Percentiles rank a stretch among this genome's conserved stretches.
Evolutionary conservation across 2,113 vertebrate species (phyloP).

Genomic region (Bucco capensis): DNA sequence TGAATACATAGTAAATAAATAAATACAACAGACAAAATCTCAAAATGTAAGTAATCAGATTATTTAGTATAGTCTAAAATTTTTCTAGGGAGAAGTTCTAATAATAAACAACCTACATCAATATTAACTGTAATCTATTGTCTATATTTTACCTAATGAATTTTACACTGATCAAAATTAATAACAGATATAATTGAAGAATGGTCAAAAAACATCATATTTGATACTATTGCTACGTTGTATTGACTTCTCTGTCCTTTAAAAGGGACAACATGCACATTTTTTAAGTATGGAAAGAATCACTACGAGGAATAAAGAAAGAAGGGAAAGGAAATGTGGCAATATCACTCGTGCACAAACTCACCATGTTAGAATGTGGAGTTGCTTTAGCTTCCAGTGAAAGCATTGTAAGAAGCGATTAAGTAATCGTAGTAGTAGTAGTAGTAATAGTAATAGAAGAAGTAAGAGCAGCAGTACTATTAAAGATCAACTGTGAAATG

Average conservation of each 20-base stretch:
- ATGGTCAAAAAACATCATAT: neutral
- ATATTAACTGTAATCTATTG: neutral
- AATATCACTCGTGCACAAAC: neutral
- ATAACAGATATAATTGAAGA: neutral
- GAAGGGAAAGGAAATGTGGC: neutral
- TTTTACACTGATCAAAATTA: neutral
- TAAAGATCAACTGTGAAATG: neutral
- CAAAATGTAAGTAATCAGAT: neutral
- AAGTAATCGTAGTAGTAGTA: neutral
- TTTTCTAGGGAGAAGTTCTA: neutral
- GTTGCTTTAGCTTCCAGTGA: neutral
- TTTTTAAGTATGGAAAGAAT: neutral
- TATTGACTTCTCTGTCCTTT: neutral
- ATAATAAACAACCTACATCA: neutral
- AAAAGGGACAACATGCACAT: fast-evolving
- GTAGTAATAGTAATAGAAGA: neutral
- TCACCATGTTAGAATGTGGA: neutral
- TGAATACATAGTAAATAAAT: neutral
- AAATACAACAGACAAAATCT: neutral
- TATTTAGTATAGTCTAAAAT: too few species aligned
- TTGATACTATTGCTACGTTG: neutral
- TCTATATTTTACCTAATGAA: neutral
- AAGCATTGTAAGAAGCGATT: neutral
- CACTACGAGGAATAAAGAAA: neutral
- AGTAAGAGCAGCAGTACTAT: neutral